Evolutionary conservation across 2,113 vertebrate species (phyloP).

Genomic region (Myotis lucifugus): DNA sequence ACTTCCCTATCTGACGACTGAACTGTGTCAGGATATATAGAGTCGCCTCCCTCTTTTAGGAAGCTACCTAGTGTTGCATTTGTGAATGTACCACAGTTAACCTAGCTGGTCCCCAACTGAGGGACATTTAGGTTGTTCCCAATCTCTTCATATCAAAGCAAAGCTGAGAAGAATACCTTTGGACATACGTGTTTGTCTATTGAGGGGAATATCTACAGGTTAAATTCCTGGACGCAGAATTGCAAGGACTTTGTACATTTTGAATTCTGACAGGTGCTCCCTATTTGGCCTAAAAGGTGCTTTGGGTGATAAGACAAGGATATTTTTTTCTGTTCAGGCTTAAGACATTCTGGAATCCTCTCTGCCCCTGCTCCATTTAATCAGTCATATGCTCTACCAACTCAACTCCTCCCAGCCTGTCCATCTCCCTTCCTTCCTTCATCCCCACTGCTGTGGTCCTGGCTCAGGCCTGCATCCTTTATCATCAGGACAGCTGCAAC

Average conservation of each 20-base stretch:
- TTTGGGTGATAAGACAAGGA: not conserved
- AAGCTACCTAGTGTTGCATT: not conserved
- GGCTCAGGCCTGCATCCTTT: not conserved
- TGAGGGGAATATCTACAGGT: not conserved
- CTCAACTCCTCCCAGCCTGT: not conserved
- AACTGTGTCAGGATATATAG: not conserved
- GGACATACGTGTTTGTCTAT: not conserved
- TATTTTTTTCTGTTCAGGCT: not conserved
- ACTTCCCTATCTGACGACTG: not conserved
- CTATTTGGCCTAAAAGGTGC: not conserved
- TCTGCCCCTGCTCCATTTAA: not conserved
- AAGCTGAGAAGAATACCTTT: not conserved
- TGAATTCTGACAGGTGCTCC: not conserved
- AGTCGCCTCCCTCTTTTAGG: not conserved
- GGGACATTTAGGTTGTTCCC: not conserved
- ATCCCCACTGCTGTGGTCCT: not conserved
- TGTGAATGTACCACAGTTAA: not conserved
- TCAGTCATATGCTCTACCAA: not conserved
- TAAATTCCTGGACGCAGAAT: not conserved
- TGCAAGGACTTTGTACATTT: not conserved
- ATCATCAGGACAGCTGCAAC: not conserved
- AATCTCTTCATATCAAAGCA: constrained; percentile 26
- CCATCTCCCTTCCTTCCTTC: not conserved
- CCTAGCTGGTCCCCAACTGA: not conserved
- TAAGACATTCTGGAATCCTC: not conserved